A percentile compares a stretch with the other conserved stretches of the same genome.
These are phyloP conservation scores for Prosapia bicincta DNA, from an alignment of 2,888 invertebrate genomes.

Conservation along the genomic window DNA sequence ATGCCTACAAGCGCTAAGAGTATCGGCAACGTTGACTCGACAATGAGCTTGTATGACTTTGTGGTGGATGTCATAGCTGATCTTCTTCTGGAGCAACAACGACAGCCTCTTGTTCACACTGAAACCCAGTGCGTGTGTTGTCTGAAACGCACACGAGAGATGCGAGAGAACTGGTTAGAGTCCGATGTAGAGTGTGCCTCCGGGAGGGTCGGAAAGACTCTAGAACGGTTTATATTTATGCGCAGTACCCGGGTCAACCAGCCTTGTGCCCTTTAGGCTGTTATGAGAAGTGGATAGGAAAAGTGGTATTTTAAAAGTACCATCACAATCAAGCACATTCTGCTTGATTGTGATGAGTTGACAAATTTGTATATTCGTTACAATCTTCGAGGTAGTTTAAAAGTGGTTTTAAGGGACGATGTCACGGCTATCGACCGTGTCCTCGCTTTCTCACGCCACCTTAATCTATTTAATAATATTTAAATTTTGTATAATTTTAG, in stretches of 20 bases:
- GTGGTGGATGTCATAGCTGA: not conserved
- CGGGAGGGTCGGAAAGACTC: not conserved
- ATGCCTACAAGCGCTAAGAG: not conserved
- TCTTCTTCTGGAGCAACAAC: not conserved
- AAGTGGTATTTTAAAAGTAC: no score
- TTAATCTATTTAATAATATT: no score
- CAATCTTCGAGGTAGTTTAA: no score
- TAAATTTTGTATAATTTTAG: no score
- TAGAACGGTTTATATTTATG: conserved; percentile 3
- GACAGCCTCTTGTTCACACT: not conserved
- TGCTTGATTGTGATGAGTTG: no score
- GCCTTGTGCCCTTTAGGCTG: not conserved
- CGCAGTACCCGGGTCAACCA: conserved; percentile 11
- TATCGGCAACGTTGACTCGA: not conserved
- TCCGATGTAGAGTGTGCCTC: not conserved
- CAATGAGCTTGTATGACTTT: not conserved
- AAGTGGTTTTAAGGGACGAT: no score
- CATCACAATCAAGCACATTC: no score
- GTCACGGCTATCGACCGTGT: no score
- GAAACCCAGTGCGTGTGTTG: not conserved
- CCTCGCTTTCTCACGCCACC: no score
- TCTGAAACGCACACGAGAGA: not conserved
- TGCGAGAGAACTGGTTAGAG: not conserved
- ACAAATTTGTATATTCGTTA: no score
- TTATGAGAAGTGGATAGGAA: conserved; percentile 6